A percentile compares a stretch with the other conserved stretches of the same genome.
Conservation (phyloP, 2,888 invertebrate genomes). For the Pogonocherus hispidulus region DNA sequence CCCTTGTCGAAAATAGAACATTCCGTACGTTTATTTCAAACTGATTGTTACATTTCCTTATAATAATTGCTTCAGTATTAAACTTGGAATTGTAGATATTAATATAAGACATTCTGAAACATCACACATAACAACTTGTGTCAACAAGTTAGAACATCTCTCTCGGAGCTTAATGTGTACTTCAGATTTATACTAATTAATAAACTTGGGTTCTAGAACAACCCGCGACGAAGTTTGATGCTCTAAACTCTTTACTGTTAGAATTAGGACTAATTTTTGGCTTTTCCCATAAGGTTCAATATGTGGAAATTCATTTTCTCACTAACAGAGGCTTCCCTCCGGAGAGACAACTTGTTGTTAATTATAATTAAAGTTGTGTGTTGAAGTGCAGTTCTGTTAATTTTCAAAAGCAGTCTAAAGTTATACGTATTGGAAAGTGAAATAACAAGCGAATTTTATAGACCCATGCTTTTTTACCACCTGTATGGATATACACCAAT, state of each 20-base stretch:
- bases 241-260: slow-evolving; percentile 36
- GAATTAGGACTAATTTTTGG: slow-evolving; percentile 47
- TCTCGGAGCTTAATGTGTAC: slow-evolving; percentile 38
- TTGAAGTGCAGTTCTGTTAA: neutral
- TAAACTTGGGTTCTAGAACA: slow-evolving; percentile 44
- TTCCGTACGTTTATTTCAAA: too few species aligned
- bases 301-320: slow-evolving; percentile 36
- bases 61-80: too few species aligned
- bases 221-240: slow-evolving; percentile 42
- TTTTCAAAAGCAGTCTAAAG: neutral
- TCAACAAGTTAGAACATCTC: slow-evolving; percentile 2
- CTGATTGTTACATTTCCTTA: too few species aligned
- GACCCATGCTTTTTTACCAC: too few species aligned
- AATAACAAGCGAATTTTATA: neutral
- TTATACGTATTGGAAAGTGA: slow-evolving; percentile 3
- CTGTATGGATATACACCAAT: too few species aligned
- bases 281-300: slow-evolving; percentile 39
- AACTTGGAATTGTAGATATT: too few species aligned
- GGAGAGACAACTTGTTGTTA: slow-evolving; percentile 17
- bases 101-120: too few species aligned
- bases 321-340: slow-evolving; percentile 21
- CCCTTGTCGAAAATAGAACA: too few species aligned
- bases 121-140: neutral
- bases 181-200: slow-evolving; percentile 50
- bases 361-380: slow-evolving; percentile 16